phyloP scores from a whole-genome alignment of 1,140 invertebrate species.

The Magallana ariakensis region DNA sequence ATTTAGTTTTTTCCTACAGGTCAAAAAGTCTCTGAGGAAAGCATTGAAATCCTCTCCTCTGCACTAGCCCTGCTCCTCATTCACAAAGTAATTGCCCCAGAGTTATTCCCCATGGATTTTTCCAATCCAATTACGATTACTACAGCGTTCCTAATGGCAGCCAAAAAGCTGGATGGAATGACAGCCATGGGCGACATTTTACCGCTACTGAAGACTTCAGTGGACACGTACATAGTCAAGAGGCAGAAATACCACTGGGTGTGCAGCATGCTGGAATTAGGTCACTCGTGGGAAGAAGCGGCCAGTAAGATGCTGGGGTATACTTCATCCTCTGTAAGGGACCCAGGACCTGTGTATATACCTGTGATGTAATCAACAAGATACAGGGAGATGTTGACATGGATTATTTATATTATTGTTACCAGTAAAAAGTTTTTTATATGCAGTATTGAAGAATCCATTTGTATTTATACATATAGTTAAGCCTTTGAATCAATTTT shows the following conservation, averaged over 20 bases:
- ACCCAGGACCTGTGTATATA: too few relatives aligned
- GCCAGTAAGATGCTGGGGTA: slow-evolving; percentile 19
- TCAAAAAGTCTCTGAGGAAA: neutral
- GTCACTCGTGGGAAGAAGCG: neutral
- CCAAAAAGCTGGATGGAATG: neutral
- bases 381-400: neutral
- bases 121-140: neutral
- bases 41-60: neutral
- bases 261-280: slow-evolving; percentile 21
- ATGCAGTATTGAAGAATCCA: too few relatives aligned
- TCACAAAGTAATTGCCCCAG: slow-evolving; percentile 4
- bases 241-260: slow-evolving; percentile 23
- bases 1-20: neutral
- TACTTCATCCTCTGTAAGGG: neutral
- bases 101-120: slow-evolving; percentile 20
- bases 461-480: too few relatives aligned
- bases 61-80: slow-evolving; percentile 17
- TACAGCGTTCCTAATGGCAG: neutral
- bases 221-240: neutral
- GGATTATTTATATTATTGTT: too few relatives aligned
- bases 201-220: neutral
- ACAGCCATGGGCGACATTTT: neutral
- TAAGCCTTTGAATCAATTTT: too few relatives aligned
- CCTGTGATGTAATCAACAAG: neutral
- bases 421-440: too few relatives aligned